A percentile compares a stretch with the other conserved stretches of the same genome.
phyloP scores from a whole-genome alignment of 2,888 invertebrate species.

The Microctonus hyperodae region DNA sequence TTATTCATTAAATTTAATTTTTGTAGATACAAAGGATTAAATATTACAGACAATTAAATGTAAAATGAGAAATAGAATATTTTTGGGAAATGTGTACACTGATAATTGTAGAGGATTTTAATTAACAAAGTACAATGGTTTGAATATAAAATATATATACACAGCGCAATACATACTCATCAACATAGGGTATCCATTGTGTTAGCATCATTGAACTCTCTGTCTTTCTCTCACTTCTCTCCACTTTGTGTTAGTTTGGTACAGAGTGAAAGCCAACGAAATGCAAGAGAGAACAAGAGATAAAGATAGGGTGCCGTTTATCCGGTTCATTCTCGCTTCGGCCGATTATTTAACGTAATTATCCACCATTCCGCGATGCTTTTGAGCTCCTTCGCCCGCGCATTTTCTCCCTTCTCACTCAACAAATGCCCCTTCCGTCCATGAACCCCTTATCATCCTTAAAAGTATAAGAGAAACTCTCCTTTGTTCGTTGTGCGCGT shows the following conservation, averaged over 20 bases:
- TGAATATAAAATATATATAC: conserved; percentile 8
- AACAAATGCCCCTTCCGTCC: not conserved
- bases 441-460: not conserved
- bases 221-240: conserved; percentile 30
- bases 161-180: conserved; percentile 16
- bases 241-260: conserved; percentile 37
- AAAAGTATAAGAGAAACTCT: conserved; percentile 21
- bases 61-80: conserved; percentile 42
- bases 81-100: conserved; percentile 31
- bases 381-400: not conserved
- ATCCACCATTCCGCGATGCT: conserved; percentile 44
- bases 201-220: conserved; percentile 37
- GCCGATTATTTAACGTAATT: conserved; percentile 55
- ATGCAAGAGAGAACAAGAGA: conserved; percentile 10
- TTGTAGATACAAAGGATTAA: not conserved
- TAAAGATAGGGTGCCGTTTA: conserved; percentile 40
- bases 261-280: conserved; percentile 11
- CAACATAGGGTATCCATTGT: conserved; percentile 42
- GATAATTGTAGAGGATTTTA: conserved; percentile 50
- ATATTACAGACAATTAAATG: not conserved
- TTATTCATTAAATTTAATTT: not conserved
- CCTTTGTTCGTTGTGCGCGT: conserved; percentile 21
- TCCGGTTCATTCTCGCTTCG: conserved; percentile 44
- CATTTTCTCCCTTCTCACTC: not conserved
- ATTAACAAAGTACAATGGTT: conserved; percentile 52